phyloP scores from a whole-genome alignment of 53 echinoderm and acorn worm genomes.

The Echinarachnius parma region DNA sequence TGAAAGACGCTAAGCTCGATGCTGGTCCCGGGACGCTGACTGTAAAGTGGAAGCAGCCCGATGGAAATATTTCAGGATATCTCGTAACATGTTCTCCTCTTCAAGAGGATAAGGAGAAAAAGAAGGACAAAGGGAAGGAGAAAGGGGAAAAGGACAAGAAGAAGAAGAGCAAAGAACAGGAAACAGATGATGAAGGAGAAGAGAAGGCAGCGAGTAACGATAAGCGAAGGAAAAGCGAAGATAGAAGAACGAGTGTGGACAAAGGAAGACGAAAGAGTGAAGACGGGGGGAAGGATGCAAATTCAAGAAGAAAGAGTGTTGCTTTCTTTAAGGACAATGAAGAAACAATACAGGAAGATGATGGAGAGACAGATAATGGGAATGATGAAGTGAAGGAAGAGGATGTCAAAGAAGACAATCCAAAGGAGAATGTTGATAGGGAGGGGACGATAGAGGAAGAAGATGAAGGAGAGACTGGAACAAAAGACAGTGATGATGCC shows the following conservation, averaged over 20 bases:
- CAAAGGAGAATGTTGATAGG: too few relatives aligned
- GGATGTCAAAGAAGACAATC: conserved; percentile 26
- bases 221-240: conserved; percentile 7
- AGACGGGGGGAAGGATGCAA: conserved; percentile 9
- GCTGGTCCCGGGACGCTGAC: conserved; percentile 18
- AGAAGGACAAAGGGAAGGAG: not conserved
- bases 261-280: conserved; percentile 4
- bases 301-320: conserved; percentile 16
- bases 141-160: conserved; percentile 2
- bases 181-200: not conserved
- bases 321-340: too few relatives aligned
- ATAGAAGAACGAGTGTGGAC: not conserved
- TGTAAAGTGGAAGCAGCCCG: conserved; percentile 64
- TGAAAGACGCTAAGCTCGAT: conserved; percentile 37
- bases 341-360: conserved; percentile 13
- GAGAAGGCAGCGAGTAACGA: not conserved
- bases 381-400: conserved; percentile 7
- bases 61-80: conserved; percentile 72
- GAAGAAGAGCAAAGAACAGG: not conserved
- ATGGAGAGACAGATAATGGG: conserved; percentile 7
- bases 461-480: not conserved
- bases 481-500: not conserved
- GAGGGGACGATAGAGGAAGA: conserved; percentile 7
- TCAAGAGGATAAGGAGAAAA: not conserved
- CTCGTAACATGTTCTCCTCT: conserved; percentile 24